phyloP scores from a whole-genome alignment of 1,140 invertebrate genomes.

The Pristionchus pacificus region DNA sequence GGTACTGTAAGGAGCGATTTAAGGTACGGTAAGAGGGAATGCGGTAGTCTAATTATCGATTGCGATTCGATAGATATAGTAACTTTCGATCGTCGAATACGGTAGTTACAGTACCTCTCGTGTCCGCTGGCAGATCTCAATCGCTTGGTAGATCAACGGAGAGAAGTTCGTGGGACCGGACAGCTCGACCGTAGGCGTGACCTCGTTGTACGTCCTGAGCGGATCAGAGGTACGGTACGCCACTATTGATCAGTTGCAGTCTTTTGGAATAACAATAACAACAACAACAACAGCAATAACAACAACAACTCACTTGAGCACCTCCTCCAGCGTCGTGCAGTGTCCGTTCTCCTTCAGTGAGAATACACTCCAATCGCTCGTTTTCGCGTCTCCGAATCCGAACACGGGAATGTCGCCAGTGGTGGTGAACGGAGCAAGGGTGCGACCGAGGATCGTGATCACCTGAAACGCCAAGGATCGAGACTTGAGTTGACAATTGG shows the following conservation, averaged over 20 bases:
- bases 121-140: slow-evolving; percentile 59
- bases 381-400: slow-evolving; percentile 62
- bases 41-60: neutral
- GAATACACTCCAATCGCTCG: slow-evolving; percentile 60
- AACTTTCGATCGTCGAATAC: neutral
- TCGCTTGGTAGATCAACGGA: slow-evolving; percentile 61
- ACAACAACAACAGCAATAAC: neutral
- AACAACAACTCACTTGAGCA: slow-evolving; percentile 49
- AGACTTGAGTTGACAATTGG: too few relatives aligned
- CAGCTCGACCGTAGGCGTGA: slow-evolving; percentile 57
- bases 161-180: slow-evolving; percentile 61
- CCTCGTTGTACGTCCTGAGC: slow-evolving; percentile 53
- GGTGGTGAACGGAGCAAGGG: slow-evolving; percentile 61
- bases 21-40: neutral
- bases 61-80: neutral
- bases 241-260: too few relatives aligned
- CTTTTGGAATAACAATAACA: neutral
- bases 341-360: slow-evolving; percentile 53
- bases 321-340: slow-evolving; percentile 61
- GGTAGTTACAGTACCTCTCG: slow-evolving; percentile 39
- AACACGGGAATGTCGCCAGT: slow-evolving; percentile 60
- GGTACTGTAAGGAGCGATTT: slow-evolving; percentile 58
- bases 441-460: slow-evolving; percentile 60
- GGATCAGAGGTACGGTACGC: neutral
- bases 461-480: slow-evolving; percentile 41